phyloP scores from a whole-genome alignment of 2,797 vertebrate species.

The Otus scops region DNA sequence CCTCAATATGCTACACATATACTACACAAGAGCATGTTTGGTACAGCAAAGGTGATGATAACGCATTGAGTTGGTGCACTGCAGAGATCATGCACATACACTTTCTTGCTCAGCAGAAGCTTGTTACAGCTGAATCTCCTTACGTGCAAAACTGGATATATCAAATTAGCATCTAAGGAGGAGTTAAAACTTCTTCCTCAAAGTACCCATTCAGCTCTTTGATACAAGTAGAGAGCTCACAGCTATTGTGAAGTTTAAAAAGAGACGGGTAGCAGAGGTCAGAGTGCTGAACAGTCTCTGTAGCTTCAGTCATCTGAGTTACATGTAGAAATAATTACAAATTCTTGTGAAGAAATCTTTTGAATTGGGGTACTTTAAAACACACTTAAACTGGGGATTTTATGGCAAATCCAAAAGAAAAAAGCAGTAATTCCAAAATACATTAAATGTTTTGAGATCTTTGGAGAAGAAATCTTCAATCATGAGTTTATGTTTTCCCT shows the following conservation, averaged over 20 bases:
- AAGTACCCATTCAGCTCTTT: neutral
- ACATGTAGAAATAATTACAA: neutral
- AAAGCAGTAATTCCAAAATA: neutral
- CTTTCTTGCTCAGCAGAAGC: neutral
- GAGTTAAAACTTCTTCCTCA: neutral
- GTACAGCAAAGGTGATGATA: neutral
- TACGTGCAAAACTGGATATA: neutral
- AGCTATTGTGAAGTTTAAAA: neutral
- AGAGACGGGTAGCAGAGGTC: neutral
- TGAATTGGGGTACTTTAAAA: neutral
- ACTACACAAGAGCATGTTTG: neutral
- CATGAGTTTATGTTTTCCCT: neutral
- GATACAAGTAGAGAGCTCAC: neutral
- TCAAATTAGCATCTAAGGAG: neutral
- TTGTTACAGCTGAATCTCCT: neutral
- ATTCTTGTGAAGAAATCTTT: neutral
- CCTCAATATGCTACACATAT: neutral
- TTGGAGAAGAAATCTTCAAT: neutral
- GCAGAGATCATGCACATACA: neutral
- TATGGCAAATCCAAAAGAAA: neutral
- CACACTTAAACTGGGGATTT: neutral
- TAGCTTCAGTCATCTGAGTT: neutral
- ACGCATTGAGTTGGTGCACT: neutral
- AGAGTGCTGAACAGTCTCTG: neutral
- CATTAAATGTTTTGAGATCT: neutral